Base-by-base conservation (phyloP, 2,888 invertebrate species). In the Dichetophora obliterata region DNA sequence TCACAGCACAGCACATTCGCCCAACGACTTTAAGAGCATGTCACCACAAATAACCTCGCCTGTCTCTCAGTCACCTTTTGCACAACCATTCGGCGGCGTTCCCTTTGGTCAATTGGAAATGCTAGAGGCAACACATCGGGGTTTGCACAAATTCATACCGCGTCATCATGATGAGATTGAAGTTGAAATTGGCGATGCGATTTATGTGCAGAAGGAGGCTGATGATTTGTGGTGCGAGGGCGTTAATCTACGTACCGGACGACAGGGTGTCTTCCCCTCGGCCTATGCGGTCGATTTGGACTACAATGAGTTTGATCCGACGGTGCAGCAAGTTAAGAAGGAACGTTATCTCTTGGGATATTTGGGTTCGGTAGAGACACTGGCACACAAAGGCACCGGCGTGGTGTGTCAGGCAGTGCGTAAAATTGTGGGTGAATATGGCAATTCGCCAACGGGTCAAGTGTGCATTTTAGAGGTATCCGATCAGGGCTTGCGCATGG, bases 191-290 rank as follows among this genome's bases (percentile, higher is more conserved):
- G 99, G 99, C 0, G 99, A 99, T 90, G 97, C 98, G 0, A 94
- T 99, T 81, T 98, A 98, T 87, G 97, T 99, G 82, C 96, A 97
- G 87, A 96, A 96, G 86, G 98, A 98, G 89, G 96, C 95, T 27
- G 98, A 98, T 83, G 99, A 99, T 89, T 91, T 98, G 80, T 99
- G 99, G 99, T 97, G 97, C 89, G 97, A 98, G 93, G 98, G 98
- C 66, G 96, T 98, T 0, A 99, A 99, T 90, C 91, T 99, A 82
- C 92, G 98, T 84, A 97, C 98, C 2, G 97, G 97, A 16, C 93
- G 96, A 81, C 94, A 94, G 89, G 99, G 99, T 37, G 97, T 98
- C 81, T 99, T 99, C 86, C 99, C 99, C 3, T 96, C 97, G 78
- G 98, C 98, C 16, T 98, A 98, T 86, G 98, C 97, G 37, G 98